Evolutionary conservation across 2,888 invertebrate genomes (phyloP).

Genomic region (Lithophane leautieri): DNA sequence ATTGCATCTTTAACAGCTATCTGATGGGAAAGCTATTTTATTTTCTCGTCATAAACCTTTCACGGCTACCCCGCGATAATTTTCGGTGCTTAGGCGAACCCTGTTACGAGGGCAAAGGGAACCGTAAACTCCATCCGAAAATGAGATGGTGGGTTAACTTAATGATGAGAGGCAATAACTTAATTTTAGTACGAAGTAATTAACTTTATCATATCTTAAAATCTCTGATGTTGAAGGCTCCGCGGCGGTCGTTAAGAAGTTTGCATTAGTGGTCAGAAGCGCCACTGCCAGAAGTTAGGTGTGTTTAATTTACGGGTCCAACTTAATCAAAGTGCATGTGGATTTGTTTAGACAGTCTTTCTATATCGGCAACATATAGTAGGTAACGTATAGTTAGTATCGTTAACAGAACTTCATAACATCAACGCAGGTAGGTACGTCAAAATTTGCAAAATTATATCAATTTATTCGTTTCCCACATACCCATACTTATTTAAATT

Average conservation of each 20-base stretch:
- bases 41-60: conserved; percentile 50
- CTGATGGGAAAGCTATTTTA: conserved; percentile 43
- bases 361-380: neutral
- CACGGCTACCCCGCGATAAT: conserved; percentile 36
- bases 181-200: conserved; percentile 34
- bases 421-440: neutral
- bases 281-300: neutral
- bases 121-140: conserved; percentile 38
- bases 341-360: neutral
- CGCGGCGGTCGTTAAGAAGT: neutral
- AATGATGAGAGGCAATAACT: conserved; percentile 28
- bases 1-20: conserved; percentile 35
- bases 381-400: neutral
- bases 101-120: conserved; percentile 32
- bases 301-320: neutral
- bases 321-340: neutral
- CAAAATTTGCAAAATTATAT: neutral
- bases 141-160: conserved; percentile 35
- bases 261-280: neutral
- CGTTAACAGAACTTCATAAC: neutral
- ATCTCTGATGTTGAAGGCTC: conserved; percentile 1
- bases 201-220: conserved; percentile 27
- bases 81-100: conserved; percentile 24
- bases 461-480: neutral
- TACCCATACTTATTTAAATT: neutral